Percentiles rank a stretch among this genome's conserved stretches.
phyloP scores from a whole-genome alignment of 1,140 invertebrate species.

The Muscidifurax raptorellus region DNA sequence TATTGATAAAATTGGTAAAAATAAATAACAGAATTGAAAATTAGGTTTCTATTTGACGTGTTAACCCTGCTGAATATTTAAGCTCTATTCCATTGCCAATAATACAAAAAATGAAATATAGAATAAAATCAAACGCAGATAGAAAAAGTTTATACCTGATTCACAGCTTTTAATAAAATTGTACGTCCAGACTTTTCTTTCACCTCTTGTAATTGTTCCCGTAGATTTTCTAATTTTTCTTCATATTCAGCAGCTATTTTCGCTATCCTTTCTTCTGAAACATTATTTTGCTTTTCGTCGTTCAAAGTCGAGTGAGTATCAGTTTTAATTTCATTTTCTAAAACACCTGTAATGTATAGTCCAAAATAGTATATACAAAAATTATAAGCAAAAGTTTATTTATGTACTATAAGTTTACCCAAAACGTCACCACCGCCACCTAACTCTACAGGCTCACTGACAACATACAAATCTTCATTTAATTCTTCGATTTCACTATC shows the following conservation, averaged over 20 bases:
- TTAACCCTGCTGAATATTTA: neutral
- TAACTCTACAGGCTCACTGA: constrained; percentile 60
- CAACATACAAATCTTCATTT: constrained; percentile 68
- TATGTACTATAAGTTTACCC: constrained; percentile 13
- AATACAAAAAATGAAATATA: neutral
- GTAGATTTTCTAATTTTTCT: constrained; percentile 70
- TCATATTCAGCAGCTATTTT: constrained; percentile 65
- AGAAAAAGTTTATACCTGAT: constrained; percentile 62
- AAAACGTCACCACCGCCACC: constrained; percentile 39
- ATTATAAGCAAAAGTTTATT: neutral
- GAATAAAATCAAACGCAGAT: neutral
- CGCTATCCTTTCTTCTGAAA: constrained; percentile 30
- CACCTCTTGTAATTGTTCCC: constrained; percentile 72
- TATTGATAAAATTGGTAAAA: neutral
- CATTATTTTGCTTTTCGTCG: constrained; percentile 2
- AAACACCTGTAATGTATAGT: neutral
- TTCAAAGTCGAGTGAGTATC: neutral
- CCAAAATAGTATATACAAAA: neutral
- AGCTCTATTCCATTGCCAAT: neutral
- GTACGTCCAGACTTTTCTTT: constrained; percentile 67
- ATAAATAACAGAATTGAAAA: neutral
- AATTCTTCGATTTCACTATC: constrained; percentile 71
- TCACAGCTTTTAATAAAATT: constrained; percentile 52
- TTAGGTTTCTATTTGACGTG: too few species aligned
- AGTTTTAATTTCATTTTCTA: constrained; percentile 5